These are phyloP conservation scores for Agrilus cyanescens DNA, from an alignment of 2,888 invertebrate genomes.

Conservation along the genomic window DNA sequence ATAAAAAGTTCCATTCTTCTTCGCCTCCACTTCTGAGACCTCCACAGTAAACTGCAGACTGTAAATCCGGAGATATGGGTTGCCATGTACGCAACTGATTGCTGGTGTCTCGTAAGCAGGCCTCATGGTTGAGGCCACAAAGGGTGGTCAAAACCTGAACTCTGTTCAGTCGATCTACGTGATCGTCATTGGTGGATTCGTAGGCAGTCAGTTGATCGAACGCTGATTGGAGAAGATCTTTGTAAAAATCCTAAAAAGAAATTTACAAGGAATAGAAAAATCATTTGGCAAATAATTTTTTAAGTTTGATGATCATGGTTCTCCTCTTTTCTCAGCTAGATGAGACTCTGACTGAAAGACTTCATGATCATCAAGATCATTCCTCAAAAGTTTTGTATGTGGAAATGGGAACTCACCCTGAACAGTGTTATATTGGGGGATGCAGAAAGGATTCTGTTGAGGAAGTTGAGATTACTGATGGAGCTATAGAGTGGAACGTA, in stretches of 20 bases:
- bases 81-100: conserved; percentile 7
- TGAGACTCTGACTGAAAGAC: no score
- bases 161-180: conserved; percentile 29
- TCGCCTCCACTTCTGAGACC: conserved; percentile 43
- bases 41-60: conserved; percentile 46
- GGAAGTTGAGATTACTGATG: conserved; percentile 33
- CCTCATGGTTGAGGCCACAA: conserved; percentile 29
- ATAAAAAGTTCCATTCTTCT: conserved; percentile 48
- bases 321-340: no score
- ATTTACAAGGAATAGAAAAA: not conserved
- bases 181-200: conserved; percentile 29
- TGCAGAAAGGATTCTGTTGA: conserved; percentile 33
- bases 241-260: conserved; percentile 6
- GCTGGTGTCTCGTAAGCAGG: conserved; percentile 21
- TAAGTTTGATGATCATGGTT: not conserved
- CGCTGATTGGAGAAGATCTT: conserved; percentile 4
- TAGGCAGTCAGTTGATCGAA: conserved; percentile 7
- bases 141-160: conserved; percentile 13
- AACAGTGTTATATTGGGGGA: conserved; percentile 13
- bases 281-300: not conserved
- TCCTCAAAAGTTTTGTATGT: not conserved
- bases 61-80: conserved; percentile 42
- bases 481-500: conserved; percentile 47
- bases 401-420: not conserved
- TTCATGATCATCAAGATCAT: not conserved